Evolutionary conservation across 2,888 invertebrate genomes (phyloP), one percentile per base, ranked within the genome.

Genomic region (Acanthosepion pharaonis): DNA sequence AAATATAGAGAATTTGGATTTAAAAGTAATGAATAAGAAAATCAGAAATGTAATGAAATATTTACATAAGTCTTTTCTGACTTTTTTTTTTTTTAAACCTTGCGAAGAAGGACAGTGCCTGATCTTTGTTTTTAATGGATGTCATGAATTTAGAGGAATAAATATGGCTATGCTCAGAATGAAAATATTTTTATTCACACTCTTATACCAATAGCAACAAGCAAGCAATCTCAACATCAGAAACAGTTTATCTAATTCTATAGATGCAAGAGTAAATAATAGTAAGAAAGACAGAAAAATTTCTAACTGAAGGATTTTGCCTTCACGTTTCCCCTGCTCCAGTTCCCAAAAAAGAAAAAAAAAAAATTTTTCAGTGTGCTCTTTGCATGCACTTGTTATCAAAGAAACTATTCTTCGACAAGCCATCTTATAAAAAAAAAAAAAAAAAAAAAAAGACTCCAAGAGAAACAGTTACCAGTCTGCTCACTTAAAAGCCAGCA

Each of bases 1-100:
- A 78, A 78, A 78, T 78, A 78, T 33, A 78, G 78, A 78, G 33
- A 78, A n/a, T 78, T 78, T n/a, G 78, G 78, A 78, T 78, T 78
- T 78, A 78, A 78, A 33, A 11, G 33, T n/a, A n/a, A 78, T 15
- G 78, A 78, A 78, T 78, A 33, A 78, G n/a, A 78, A 78, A 78
- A 78, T 78, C 28, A 78, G n/a, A 11, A 1, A n/a, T 8, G 33
- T 78, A 33, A 78, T n/a, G n/a, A 8, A 11, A 15, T 78, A n/a
- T 78, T 78, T 78, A n/a, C 33, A 18, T 78, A 78, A 33, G n/a
- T 11, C n/a, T 78, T 78, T 59, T 59, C 5, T 55, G 4, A 55
- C 20, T 59, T 59, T 78, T 78, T 15, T n/a, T n/a, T n/a, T 78
- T 33, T 78, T 78, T 15, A 11, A 18, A 33, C 11, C 78, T 18